Conservation (phyloP, 2,113 vertebrate species). For the Galeopterus variegatus region DNA sequence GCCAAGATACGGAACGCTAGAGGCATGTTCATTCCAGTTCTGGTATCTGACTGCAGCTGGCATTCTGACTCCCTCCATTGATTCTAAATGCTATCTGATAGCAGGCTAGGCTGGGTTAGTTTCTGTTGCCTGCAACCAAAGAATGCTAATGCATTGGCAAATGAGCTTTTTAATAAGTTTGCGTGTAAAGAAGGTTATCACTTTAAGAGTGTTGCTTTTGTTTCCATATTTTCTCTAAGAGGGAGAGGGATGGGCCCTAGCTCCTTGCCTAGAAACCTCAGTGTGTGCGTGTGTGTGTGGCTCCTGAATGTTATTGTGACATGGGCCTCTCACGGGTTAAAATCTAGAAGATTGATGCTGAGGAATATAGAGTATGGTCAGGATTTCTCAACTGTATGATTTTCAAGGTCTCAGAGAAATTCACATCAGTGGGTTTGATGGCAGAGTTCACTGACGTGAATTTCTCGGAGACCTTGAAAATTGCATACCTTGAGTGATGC, state of each 20-base stretch:
- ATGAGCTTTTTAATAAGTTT: not conserved
- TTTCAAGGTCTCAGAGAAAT: not conserved
- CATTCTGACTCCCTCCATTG: rapidly evolving
- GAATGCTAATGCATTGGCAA: not conserved
- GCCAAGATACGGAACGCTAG: not conserved
- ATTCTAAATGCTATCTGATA: not conserved
- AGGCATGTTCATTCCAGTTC: not conserved
- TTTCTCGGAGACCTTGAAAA: constrained; percentile 19
- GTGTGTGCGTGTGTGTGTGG: not conserved
- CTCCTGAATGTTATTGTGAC: not conserved
- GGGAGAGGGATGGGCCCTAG: not conserved
- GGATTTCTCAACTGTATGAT: not conserved
- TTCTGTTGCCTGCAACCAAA: not conserved
- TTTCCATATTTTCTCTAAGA: not conserved
- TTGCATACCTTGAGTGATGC: not conserved
- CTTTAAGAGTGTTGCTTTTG: not conserved
- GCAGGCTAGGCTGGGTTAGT: not conserved
- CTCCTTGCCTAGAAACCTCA: not conserved
- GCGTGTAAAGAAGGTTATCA: not conserved
- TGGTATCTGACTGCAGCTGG: not conserved
- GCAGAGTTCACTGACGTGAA: not conserved
- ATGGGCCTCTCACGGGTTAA: not conserved
- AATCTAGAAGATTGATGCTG: not conserved
- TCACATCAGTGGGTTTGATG: not conserved
- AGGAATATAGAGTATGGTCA: not conserved